Percentiles rank a stretch among this genome's conserved stretches.
Conservation (phyloP, 2,113 vertebrate species). For the Diadophis punctatus region DNA sequence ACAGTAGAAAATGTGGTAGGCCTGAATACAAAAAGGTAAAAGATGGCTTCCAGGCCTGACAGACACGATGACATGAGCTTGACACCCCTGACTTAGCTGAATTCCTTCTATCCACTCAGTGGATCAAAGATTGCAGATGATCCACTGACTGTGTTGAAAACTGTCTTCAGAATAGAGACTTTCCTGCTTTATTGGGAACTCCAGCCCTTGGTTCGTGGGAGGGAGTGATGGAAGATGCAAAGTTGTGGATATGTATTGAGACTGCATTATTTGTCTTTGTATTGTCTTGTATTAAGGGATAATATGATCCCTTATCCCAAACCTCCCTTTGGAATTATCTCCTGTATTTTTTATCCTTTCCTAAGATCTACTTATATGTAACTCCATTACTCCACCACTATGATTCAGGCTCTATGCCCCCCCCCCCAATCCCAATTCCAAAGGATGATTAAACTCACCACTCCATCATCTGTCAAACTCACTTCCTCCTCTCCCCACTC, state of each 20-base stretch:
- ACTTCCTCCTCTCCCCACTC: neutral
- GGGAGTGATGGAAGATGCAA: neutral
- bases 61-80: too few relatives aligned
- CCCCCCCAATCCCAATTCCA: neutral
- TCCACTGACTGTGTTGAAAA: neutral
- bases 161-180: neutral
- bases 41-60: too few relatives aligned
- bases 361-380: neutral
- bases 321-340: neutral
- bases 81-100: too few relatives aligned
- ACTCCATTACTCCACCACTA: neutral
- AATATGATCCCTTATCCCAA: neutral
- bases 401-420: neutral
- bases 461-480: neutral
- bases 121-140: neutral
- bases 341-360: neutral
- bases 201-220: neutral
- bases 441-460: neutral
- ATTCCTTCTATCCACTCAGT: neutral
- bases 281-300: too few relatives aligned
- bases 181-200: neutral
- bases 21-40: too few relatives aligned
- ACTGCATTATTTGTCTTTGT: neutral
- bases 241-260: neutral
- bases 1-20: too few relatives aligned